Base-by-base conservation (phyloP, 2,888 invertebrate species). In the Catocala nupta region DNA sequence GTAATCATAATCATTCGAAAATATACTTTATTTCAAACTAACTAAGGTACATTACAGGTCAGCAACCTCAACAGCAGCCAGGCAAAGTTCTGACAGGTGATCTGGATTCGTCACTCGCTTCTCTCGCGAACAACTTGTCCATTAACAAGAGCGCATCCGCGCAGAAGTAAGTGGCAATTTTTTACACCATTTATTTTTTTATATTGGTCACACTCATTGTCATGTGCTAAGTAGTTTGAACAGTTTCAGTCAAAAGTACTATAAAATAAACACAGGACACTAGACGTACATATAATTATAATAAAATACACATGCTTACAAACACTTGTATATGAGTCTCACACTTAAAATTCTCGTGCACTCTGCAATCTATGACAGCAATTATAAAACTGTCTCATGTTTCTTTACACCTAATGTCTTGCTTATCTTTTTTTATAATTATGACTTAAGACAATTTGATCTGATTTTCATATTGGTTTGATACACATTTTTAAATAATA, bases 81-180 rank as follows among this genome's bases (percentile, higher is more conserved):
- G 96, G 96, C 70, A 97, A 97, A 86, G 96, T 99, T 73, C 95
- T 99, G 70, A 98, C 98, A 34, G 98, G 98, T 60, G 99, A 99
- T 91, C 95, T 99, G 89, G 99, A 99, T 89, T 97, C 98, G 78
- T 98, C 98, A 79, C 96, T 99, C 68, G 98, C 98, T 70, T 97
- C 97, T 74, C 95, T 99, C 80, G 99, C 99, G 69, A 98, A 99
- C 93, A 99, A 99, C 92, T 96, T 99, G 80, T 96, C 96, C 81
- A 98, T 98, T 83, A 97, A 97, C 92, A 97, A 97, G 92, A 96
- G 96, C 75, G 95, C 96, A 43, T 92, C 96, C 55, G 95, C 95
- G 53, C 95, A 95, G 81, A 96, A 97, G 97, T 97, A 92, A 96
- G 96, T 95, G 48, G 47, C 55, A 52, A 9, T 13, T 25, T 12